These are phyloP conservation scores for Epinotia brunnichana DNA, from an alignment of 2,888 invertebrate genomes.

Conservation along the genomic window DNA sequence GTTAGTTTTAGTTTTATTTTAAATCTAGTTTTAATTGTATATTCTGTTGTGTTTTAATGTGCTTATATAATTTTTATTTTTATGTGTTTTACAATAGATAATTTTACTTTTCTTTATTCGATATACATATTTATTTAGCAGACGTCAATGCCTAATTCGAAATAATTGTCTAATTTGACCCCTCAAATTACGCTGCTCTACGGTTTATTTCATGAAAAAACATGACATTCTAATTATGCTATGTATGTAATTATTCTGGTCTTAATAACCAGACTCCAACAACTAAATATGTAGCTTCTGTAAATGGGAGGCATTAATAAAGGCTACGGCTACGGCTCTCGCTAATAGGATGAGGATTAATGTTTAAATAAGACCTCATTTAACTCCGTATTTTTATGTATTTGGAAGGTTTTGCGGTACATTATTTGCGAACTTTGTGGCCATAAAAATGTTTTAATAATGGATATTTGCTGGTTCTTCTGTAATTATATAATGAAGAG, in stretches of 20 bases:
- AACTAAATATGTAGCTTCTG: constrained; percentile 24
- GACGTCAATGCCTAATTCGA: too few relatives aligned
- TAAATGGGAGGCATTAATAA: constrained; percentile 22
- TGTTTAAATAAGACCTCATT: constrained; percentile 37
- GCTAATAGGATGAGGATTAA: constrained; percentile 35
- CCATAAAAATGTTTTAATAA: constrained; percentile 20
- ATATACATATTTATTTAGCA: background rate
- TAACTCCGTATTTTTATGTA: constrained; percentile 30
- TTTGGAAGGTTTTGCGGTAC: constrained; percentile 14
- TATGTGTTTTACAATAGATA: too few relatives aligned
- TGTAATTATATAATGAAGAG: background rate
- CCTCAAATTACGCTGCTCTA: too few relatives aligned
- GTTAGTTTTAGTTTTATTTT: too few relatives aligned
- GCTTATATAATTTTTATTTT: too few relatives aligned
- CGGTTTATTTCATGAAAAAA: too few relatives aligned
- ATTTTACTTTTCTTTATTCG: too few relatives aligned
- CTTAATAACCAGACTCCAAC: background rate
- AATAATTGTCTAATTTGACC: too few relatives aligned
- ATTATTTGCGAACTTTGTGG: constrained; percentile 17
- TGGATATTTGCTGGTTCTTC: background rate
- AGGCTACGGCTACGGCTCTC: background rate
- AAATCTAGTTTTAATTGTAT: too few relatives aligned
- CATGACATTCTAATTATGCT: too few relatives aligned
- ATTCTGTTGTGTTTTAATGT: too few relatives aligned
- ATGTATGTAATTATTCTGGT: background rate